Conservation (phyloP, 2,113 vertebrate species). For the Lipotes vexillifer region DNA sequence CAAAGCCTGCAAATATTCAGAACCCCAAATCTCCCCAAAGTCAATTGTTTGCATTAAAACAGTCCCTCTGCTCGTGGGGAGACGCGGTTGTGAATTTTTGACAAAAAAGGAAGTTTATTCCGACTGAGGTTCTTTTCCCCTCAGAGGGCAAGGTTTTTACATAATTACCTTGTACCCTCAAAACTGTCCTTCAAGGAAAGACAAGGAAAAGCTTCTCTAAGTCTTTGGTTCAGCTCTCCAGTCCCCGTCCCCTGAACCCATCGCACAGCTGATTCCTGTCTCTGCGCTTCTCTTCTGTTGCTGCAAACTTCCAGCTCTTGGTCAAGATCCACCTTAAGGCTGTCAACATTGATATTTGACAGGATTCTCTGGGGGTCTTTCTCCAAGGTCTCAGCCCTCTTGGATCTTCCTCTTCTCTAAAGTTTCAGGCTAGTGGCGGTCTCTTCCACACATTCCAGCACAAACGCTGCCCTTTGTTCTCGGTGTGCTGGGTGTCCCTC, state of each 20-base stretch:
- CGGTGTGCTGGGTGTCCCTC: neutral
- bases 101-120: neutral
- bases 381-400: neutral
- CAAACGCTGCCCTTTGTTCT: neutral
- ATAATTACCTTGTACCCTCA: neutral
- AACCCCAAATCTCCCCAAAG: neutral
- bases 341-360: neutral
- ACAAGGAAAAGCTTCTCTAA: neutral
- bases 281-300: neutral
- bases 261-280: neutral
- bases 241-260: rapidly evolving
- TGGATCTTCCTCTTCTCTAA: neutral
- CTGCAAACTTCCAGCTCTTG: neutral
- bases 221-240: neutral
- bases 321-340: neutral
- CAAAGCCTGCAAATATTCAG: neutral
- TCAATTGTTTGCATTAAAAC: neutral
- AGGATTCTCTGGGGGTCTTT: neutral
- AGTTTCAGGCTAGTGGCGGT: neutral
- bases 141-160: neutral
- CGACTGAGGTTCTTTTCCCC: neutral
- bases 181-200: neutral
- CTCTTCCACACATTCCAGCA: neutral
- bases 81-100: neutral
- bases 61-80: neutral